A percentile compares a stretch with the other conserved stretches of the same genome.
Conservation (phyloP, 2,113 vertebrate genomes). For the Diphyllodes magnificus region DNA sequence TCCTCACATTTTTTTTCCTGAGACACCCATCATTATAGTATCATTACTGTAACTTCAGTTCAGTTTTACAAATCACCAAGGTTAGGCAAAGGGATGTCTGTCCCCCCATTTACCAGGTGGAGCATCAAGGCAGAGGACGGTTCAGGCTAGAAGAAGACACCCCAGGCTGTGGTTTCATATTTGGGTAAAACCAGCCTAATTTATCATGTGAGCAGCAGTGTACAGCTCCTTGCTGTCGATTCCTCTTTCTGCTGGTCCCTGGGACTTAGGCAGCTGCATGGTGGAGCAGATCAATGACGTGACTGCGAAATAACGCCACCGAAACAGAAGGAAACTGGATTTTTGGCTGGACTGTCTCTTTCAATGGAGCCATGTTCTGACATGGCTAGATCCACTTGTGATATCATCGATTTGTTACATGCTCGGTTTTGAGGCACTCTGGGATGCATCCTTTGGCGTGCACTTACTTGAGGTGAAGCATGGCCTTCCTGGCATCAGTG, state of each 20-base stretch:
- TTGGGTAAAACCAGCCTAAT: not conserved
- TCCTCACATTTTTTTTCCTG: accelerated
- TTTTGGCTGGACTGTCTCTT: not conserved
- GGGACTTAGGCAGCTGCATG: not conserved
- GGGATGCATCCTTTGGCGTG: not conserved
- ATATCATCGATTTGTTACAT: accelerated
- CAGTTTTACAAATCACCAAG: not conserved
- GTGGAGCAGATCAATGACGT: not conserved
- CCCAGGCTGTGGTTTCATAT: not conserved
- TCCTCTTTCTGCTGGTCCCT: not conserved
- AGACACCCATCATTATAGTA: not conserved
- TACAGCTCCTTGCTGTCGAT: not conserved
- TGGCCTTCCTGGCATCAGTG: not conserved
- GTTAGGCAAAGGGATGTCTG: not conserved
- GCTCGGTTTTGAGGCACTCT: not conserved
- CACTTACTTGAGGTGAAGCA: not conserved
- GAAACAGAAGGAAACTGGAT: not conserved
- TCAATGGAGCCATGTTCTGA: not conserved
- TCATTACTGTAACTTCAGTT: not conserved
- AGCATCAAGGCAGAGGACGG: not conserved
- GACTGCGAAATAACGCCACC: not conserved
- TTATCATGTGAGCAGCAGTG: not conserved
- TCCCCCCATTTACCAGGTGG: not conserved
- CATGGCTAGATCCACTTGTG: not conserved
- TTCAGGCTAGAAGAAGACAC: not conserved